These are phyloP conservation scores for Tolypeutes matacus DNA, from an alignment of 2,797 vertebrate species.

Conservation along the genomic window DNA sequence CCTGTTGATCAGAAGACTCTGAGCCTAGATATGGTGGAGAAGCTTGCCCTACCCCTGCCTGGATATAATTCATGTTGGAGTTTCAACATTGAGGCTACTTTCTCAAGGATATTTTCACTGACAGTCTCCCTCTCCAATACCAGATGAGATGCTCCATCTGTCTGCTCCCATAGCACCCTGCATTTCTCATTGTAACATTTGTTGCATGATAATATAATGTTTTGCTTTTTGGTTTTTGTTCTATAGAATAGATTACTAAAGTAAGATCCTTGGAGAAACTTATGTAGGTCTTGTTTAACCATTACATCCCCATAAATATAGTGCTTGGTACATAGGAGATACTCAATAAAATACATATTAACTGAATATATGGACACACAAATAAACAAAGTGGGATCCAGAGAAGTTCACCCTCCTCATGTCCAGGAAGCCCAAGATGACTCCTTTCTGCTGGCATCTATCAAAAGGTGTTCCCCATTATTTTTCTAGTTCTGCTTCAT, in stretches of 20 bases:
- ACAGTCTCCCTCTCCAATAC: not conserved
- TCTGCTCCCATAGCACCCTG: not conserved
- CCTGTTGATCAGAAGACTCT: not conserved
- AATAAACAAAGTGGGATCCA: not conserved
- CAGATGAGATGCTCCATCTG: not conserved
- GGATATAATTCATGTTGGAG: not conserved
- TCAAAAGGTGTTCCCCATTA: not conserved
- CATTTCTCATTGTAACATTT: not conserved
- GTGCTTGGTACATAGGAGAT: not conserved
- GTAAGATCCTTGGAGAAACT: not conserved
- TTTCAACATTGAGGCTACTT: not conserved
- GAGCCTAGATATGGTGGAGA: not conserved
- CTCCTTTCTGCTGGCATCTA: not conserved
- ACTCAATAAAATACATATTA: not conserved
- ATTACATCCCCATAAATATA: not conserved
- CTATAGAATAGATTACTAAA: not conserved
- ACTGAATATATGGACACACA: not conserved
- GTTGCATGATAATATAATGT: not conserved
- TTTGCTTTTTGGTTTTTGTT: not conserved
- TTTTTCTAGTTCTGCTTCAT: not conserved
- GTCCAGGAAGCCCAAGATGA: not conserved
- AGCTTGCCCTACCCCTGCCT: not conserved
- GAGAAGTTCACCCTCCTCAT: not conserved
- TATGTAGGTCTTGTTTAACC: not conserved
- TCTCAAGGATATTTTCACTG: not conserved